A percentile compares a stretch with the other conserved stretches of the same genome.
These are phyloP conservation scores for Eupeodes corollae DNA, from an alignment of 1,140 invertebrate genomes.

Conservation along the genomic window DNA sequence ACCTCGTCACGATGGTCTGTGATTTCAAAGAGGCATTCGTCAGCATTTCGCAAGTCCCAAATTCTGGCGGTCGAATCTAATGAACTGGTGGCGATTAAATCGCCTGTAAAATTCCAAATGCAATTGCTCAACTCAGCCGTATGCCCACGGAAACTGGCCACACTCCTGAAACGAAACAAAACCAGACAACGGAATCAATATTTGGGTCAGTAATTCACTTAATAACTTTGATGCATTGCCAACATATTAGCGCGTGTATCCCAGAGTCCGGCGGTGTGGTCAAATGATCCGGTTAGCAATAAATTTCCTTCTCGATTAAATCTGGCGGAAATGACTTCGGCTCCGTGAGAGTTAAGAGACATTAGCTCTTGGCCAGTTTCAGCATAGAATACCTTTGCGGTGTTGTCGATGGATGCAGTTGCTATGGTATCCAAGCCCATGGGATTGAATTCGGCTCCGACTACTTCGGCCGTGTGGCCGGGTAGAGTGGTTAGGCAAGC, in stretches of 20 bases:
- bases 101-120: conserved; percentile 60
- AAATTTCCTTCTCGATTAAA: conserved; percentile 58
- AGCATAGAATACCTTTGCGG: conserved; percentile 58
- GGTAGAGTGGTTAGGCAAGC: conserved; percentile 55
- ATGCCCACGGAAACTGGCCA: conserved; percentile 54
- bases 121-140: conserved; percentile 62
- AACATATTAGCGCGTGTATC: conserved; percentile 57
- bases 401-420: conserved; percentile 65
- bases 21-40: conserved; percentile 48
- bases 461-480: conserved; percentile 64
- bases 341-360: conserved; percentile 52
- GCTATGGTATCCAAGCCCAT: conserved; percentile 46
- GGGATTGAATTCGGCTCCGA: conserved; percentile 55
- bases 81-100: conserved; percentile 56
- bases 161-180: conserved; percentile 46
- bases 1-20: conserved; percentile 62
- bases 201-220: background rate
- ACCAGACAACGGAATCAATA: conserved; percentile 1
- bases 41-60: conserved; percentile 54
- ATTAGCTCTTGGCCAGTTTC: conserved; percentile 50
- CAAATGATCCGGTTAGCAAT: conserved; percentile 67
- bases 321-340: conserved; percentile 59
- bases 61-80: conserved; percentile 64
- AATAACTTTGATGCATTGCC: conserved; percentile 17
- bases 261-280: conserved; percentile 63